These are phyloP conservation scores for Apis cerana DNA, from an alignment of 1,140 invertebrate genomes.

Conservation along the genomic window DNA sequence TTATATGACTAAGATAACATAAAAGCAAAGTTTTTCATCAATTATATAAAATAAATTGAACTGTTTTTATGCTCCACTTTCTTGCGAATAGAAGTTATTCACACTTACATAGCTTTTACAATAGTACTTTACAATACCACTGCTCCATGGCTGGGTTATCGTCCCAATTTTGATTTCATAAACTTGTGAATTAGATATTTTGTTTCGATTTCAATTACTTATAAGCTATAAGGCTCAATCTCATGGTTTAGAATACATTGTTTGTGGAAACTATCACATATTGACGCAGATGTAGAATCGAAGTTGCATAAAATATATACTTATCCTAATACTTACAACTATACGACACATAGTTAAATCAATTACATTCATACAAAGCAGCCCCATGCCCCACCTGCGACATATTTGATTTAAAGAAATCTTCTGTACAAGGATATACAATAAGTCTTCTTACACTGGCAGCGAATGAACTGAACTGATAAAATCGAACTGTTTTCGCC, in stretches of 20 bases:
- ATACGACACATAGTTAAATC: conserved; percentile 64
- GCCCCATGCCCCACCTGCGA: conserved; percentile 68
- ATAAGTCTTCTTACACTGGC: conserved; percentile 66
- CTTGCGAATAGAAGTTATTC: conserved; percentile 3
- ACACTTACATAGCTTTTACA: not conserved
- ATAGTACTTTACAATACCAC: conserved; percentile 30
- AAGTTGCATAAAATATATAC: conserved; percentile 60
- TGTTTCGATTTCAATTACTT: conserved; percentile 57
- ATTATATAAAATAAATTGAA: conserved; percentile 6
- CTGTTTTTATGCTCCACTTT: not conserved
- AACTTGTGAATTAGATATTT: conserved; percentile 52
- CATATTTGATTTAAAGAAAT: conserved; percentile 62
- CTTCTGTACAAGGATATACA: conserved; percentile 71
- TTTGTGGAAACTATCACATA: conserved; percentile 59
- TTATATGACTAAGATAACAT: conserved; percentile 31
- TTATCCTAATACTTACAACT: conserved; percentile 67
- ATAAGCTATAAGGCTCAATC: conserved; percentile 68
- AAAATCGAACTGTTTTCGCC: conserved; percentile 57
- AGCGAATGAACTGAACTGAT: conserved; percentile 73
- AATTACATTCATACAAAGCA: conserved; percentile 66
- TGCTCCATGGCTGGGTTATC: conserved; percentile 46
- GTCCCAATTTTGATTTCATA: conserved; percentile 48
- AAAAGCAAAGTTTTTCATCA: conserved; percentile 16
- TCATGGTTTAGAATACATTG: conserved; percentile 57
- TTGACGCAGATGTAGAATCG: conserved; percentile 61